Percentiles rank a stretch among this genome's conserved stretches.
phyloP scores from a whole-genome alignment of 1,140 invertebrate genomes.

The Campodea augens region DNA sequence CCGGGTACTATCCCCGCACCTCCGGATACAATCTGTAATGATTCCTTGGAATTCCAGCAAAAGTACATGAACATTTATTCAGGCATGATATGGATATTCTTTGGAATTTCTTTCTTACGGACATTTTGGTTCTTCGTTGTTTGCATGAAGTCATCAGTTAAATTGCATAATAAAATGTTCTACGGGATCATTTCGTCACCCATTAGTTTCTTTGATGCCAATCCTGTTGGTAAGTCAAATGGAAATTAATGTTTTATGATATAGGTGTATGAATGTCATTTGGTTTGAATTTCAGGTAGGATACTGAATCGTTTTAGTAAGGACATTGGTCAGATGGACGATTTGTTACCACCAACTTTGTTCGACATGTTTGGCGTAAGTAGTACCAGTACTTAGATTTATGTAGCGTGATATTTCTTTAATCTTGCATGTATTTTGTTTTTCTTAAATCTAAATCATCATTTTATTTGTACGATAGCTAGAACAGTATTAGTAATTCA shows the following conservation, averaged over 20 bases:
- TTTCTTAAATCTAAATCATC: no score
- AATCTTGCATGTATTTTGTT: no score
- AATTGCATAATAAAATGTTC: background rate
- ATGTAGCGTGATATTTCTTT: no score
- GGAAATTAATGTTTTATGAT: no score
- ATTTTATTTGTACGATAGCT: no score
- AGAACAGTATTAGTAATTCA: no score
- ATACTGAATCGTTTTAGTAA: constrained; percentile 71
- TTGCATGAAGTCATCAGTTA: background rate
- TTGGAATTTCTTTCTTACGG: background rate
- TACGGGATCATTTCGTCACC: background rate
- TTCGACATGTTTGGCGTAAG: constrained; percentile 35
- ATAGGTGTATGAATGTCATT: no score
- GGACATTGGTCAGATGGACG: constrained; percentile 71
- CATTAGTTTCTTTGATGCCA: background rate
- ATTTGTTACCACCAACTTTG: constrained; percentile 52
- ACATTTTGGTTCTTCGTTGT: background rate
- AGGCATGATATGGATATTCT: background rate
- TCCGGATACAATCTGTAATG: no score
- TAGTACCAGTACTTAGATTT: background rate
- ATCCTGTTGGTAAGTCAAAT: background rate
- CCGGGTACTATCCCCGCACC: no score
- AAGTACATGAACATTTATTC: background rate
- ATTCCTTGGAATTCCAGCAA: background rate
- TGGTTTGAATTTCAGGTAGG: constrained; percentile 30